phyloP scores from a whole-genome alignment of 2,113 vertebrate species.

The Zeus faber region DNA sequence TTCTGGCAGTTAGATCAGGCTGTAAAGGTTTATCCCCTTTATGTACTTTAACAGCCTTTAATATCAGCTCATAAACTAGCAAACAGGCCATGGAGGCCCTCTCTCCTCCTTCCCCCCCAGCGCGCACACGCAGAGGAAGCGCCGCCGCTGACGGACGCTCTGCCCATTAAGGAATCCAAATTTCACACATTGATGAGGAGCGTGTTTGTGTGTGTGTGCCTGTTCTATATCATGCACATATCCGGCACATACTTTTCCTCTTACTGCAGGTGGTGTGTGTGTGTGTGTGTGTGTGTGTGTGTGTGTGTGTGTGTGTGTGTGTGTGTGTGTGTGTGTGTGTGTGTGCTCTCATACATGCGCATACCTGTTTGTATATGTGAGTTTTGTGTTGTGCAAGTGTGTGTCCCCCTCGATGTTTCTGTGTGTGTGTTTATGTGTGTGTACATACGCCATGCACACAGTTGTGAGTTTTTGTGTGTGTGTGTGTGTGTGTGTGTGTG shows the following conservation, averaged over 20 bases:
- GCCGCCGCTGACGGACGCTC: conserved; percentile 44
- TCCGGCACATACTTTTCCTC: background rate
- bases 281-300: conserved; percentile 20
- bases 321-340: conserved; percentile 9
- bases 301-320: background rate
- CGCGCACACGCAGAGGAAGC: conserved; percentile 4
- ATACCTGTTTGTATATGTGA: conserved; percentile 14
- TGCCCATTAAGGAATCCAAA: conserved; percentile 54
- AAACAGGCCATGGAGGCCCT: conserved; percentile 56
- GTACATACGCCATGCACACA: too few relatives aligned
- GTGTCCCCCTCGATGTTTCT: conserved; percentile 7
- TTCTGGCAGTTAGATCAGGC: conserved; percentile 61
- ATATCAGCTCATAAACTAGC: conserved; percentile 64
- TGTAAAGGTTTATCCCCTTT: conserved; percentile 71
- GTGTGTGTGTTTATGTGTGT: too few relatives aligned
- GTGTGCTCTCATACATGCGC: background rate
- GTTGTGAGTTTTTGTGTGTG: too few relatives aligned
- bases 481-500: too few relatives aligned
- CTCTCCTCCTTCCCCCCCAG: conserved; percentile 26
- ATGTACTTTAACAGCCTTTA: conserved; percentile 70
- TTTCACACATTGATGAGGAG: background rate
- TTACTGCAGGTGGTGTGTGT: background rate
- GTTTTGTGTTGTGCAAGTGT: conserved; percentile 31
- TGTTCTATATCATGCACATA: background rate
- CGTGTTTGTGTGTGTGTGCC: background rate